Evolutionary conservation across 2,113 vertebrate species (phyloP), one percentile per base, ranked within the genome.

Genomic region (Sapayoa aenigma): DNA sequence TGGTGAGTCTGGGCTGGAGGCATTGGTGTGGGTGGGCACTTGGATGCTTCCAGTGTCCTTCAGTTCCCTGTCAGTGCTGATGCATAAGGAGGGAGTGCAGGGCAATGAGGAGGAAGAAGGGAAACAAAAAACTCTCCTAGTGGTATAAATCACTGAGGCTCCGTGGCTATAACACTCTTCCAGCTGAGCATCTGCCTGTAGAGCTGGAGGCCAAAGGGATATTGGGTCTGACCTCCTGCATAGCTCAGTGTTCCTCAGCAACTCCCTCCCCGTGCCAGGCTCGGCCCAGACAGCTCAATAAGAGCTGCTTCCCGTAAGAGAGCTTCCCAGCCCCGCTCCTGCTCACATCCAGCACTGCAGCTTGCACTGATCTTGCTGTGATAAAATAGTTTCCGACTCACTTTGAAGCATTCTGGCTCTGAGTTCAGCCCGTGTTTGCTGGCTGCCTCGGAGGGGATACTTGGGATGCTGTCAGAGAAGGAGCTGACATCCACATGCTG

Each of bases 361-460:
- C 84, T 93, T 72, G 28, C 59, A 8, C 84, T 96, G 97, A 97
- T 97, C 89, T 93, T 5, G 27, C 75, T 0, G 0, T 85, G 97
- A 97, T 97, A 97, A 97, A 96, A 97, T 97, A 96, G 85, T 96
- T 97, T 93, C 92, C 78, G 2, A 92, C 68, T 95, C 78, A 44
- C 95, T 97, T 97, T 96, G 95, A 96, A 95, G 95, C 73, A 78
- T 80, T 78, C 2, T 14, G 84, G 60, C 82, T 96, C 86, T 67
- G 49, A 91, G 80, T 74, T 92, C 87, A 80, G 81, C 49, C 93
- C 39, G 4, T 8, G n/a, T 69, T 82, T 90, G 50, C 84, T 94
- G 94, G 87, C 92, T 91, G 66, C 44, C 69, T 77, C 62, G 4
- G 62, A 23, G 24, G 47, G 83, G 90, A 80, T 77, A 46, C 77